These are phyloP conservation scores for Heliconius erato DNA, from an alignment of 2,888 invertebrate genomes.

Conservation along the genomic window DNA sequence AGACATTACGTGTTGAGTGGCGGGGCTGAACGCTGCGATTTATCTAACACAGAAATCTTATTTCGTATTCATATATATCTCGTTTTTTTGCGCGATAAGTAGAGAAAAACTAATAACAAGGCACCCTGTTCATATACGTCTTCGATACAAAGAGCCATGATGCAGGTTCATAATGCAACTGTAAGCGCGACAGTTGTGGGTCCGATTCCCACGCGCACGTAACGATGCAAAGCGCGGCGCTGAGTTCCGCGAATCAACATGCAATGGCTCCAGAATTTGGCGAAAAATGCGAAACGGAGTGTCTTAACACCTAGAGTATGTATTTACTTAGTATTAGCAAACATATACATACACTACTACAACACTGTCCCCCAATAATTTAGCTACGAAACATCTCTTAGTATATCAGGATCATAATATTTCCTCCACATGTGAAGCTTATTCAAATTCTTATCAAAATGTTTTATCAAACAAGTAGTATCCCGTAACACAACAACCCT, in stretches of 20 bases:
- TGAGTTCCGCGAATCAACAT: too few relatives aligned
- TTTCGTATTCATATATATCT: too few relatives aligned
- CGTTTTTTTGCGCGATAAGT: too few relatives aligned
- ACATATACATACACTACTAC: not conserved
- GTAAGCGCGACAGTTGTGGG: not conserved
- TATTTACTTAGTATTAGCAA: too few relatives aligned
- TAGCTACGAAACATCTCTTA: not conserved
- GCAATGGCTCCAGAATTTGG: too few relatives aligned
- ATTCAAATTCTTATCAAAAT: conserved; percentile 33
- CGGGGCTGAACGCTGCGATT: too few relatives aligned
- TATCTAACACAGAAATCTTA: too few relatives aligned
- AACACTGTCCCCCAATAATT: not conserved
- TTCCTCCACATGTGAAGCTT: conserved; percentile 16
- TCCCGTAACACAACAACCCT: conserved; percentile 36
- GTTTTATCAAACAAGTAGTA: conserved; percentile 33
- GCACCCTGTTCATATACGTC: too few relatives aligned
- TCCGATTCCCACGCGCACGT: rapidly evolving
- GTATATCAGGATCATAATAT: conserved; percentile 14
- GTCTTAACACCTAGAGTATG: not conserved
- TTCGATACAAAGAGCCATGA: too few relatives aligned
- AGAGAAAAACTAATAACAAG: too few relatives aligned
- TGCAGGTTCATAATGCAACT: not conserved
- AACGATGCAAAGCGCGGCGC: not conserved
- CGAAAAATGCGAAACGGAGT: too few relatives aligned
- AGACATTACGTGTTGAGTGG: too few relatives aligned